A percentile compares a stretch with the other conserved stretches of the same genome.
Evolutionary conservation across 2,797 vertebrate genomes (phyloP).

Genomic region (Morus bassanus): DNA sequence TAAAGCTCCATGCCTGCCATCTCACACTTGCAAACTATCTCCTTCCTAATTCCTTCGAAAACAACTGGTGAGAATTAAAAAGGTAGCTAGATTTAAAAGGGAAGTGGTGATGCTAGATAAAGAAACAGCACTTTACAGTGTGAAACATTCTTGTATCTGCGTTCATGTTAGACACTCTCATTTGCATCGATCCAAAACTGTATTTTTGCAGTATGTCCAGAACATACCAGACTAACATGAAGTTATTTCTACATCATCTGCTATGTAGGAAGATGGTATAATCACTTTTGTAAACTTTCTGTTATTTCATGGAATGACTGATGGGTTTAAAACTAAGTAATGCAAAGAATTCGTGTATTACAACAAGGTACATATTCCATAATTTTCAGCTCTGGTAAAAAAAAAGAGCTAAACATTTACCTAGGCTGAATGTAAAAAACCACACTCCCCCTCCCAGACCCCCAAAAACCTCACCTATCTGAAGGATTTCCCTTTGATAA

Average conservation of each 20-base stretch:
- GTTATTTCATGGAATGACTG: background rate
- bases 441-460: background rate
- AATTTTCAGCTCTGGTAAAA: background rate
- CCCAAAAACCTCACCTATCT: background rate
- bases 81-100: background rate
- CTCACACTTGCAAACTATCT: background rate
- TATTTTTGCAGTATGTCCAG: background rate
- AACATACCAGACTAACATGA: background rate
- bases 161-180: background rate
- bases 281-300: background rate
- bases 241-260: background rate
- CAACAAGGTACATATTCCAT: background rate
- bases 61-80: background rate
- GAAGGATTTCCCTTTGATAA: slow-evolving; percentile 38
- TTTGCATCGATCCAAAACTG: background rate
- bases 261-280: background rate
- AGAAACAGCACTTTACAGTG: background rate
- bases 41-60: background rate
- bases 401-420: background rate
- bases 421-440: background rate
- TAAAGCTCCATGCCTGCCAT: background rate
- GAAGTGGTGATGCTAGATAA: background rate
- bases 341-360: background rate
- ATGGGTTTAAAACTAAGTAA: background rate
- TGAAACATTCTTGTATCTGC: background rate